Conservation (phyloP, 2,888 invertebrate genomes). For the Dascillus cervinus region DNA sequence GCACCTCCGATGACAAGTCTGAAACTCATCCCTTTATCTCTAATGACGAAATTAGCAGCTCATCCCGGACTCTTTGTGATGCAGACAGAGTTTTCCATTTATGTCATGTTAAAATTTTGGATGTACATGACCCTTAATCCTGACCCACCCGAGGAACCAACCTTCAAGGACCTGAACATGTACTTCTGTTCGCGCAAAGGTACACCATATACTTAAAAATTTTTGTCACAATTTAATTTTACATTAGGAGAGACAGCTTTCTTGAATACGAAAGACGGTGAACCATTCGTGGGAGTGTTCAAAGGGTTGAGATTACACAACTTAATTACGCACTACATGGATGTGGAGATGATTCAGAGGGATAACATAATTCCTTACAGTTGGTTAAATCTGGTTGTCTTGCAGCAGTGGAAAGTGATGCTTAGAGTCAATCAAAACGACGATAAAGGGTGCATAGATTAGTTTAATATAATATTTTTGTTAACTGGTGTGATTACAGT, state of each 20-base stretch:
- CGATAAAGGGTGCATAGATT: slow-evolving; percentile 61
- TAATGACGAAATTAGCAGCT: slow-evolving; percentile 56
- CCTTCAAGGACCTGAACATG: slow-evolving; percentile 31
- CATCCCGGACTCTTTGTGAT: slow-evolving; percentile 63
- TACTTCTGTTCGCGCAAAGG: slow-evolving; percentile 43
- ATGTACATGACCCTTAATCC: slow-evolving; percentile 49
- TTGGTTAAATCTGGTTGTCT: slow-evolving; percentile 58
- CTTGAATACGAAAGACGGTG: slow-evolving; percentile 53
- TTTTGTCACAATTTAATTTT: no score
- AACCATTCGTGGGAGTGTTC: slow-evolving; percentile 54
- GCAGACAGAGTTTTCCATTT: slow-evolving; percentile 72
- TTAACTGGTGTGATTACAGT: no score
- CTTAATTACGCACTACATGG: slow-evolving; percentile 61
- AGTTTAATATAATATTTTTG: no score
- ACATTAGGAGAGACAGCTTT: slow-evolving; percentile 46
- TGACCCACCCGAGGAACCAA: slow-evolving; percentile 22
- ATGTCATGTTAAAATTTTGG: slow-evolving; percentile 64
- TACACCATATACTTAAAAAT: slow-evolving; percentile 15
- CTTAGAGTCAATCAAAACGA: slow-evolving; percentile 60
- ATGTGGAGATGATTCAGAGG: slow-evolving; percentile 56
- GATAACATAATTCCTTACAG: slow-evolving; percentile 63
- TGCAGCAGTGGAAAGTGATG: slow-evolving; percentile 63
- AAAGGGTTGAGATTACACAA: slow-evolving; percentile 58
- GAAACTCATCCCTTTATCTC: slow-evolving; percentile 53
- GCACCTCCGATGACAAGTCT: slow-evolving; percentile 47